These are phyloP conservation scores for Synanceia verrucosa DNA, from an alignment of 2,797 vertebrate species.

Conservation along the genomic window DNA sequence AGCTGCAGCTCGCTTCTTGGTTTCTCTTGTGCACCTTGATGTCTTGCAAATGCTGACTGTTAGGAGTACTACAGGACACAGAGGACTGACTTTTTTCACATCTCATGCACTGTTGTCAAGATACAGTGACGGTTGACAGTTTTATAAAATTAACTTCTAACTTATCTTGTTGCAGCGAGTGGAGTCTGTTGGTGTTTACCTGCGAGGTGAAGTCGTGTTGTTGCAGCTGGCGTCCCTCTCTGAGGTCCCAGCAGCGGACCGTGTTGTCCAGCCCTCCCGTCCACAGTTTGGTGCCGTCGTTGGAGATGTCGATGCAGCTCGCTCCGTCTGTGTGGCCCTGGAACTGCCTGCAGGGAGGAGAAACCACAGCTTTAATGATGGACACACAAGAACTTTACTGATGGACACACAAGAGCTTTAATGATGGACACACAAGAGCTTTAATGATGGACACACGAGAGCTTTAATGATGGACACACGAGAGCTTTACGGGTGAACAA, in stretches of 20 bases:
- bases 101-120: too few relatives aligned
- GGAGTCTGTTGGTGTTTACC: slow-evolving; percentile 31
- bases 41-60: too few relatives aligned
- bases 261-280: slow-evolving; percentile 91
- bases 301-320: slow-evolving; percentile 90
- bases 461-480: too few relatives aligned
- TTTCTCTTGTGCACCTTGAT: too few relatives aligned
- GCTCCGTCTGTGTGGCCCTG: slow-evolving; percentile 82
- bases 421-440: background rate
- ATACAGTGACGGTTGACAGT: too few relatives aligned
- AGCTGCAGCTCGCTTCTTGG: too few relatives aligned
- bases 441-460: too few relatives aligned
- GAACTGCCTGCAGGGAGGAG: slow-evolving; percentile 67
- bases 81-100: too few relatives aligned
- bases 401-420: too few relatives aligned
- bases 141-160: too few relatives aligned
- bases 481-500: background rate
- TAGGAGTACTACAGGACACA: too few relatives aligned
- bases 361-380: too few relatives aligned
- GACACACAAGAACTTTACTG: background rate
- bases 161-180: background rate
- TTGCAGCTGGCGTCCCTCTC: slow-evolving; percentile 88
- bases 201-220: slow-evolving; percentile 88
- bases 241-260: slow-evolving; percentile 90
- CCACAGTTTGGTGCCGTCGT: slow-evolving; percentile 88